phyloP scores from a whole-genome alignment of 2,888 invertebrate species.

The Eilema griseolum region DNA sequence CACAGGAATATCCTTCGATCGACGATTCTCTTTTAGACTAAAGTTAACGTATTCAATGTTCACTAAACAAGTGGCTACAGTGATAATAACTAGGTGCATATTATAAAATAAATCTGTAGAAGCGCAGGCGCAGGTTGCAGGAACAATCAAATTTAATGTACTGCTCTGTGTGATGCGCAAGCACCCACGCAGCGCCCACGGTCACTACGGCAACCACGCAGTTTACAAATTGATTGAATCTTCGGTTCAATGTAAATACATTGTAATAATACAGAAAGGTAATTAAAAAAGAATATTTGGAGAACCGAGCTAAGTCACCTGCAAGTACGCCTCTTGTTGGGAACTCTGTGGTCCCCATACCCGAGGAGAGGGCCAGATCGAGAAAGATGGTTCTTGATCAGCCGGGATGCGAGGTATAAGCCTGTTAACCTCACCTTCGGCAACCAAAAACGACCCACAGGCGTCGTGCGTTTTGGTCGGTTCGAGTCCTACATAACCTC shows the following conservation, averaged over 20 bases:
- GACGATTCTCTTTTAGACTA: constrained; percentile 33
- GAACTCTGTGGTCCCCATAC: too few relatives aligned
- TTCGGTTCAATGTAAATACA: neutral
- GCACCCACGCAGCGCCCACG: constrained; percentile 80
- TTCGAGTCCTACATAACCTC: too few relatives aligned
- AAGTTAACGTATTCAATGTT: constrained; percentile 58
- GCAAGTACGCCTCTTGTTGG: too few relatives aligned
- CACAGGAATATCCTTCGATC: neutral
- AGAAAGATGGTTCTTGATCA: too few relatives aligned
- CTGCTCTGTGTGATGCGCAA: constrained; percentile 72
- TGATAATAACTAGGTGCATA: constrained; percentile 36
- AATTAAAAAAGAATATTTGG: neutral
- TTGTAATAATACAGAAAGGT: neutral
- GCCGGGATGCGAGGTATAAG: too few relatives aligned
- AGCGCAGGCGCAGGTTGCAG: constrained; percentile 63
- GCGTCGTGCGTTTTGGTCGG: too few relatives aligned
- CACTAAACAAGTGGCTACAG: constrained; percentile 59
- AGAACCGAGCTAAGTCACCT: neutral
- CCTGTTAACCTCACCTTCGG: too few relatives aligned
- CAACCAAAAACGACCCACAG: too few relatives aligned
- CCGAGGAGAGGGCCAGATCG: too few relatives aligned
- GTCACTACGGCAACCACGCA: constrained; percentile 57
- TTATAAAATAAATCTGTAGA: constrained; percentile 62
- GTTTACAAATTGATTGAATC: neutral
- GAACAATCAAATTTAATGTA: constrained; percentile 79